phyloP scores from a whole-genome alignment of 2,797 vertebrate genomes.

The Pseudochaenichthys georgianus region DNA sequence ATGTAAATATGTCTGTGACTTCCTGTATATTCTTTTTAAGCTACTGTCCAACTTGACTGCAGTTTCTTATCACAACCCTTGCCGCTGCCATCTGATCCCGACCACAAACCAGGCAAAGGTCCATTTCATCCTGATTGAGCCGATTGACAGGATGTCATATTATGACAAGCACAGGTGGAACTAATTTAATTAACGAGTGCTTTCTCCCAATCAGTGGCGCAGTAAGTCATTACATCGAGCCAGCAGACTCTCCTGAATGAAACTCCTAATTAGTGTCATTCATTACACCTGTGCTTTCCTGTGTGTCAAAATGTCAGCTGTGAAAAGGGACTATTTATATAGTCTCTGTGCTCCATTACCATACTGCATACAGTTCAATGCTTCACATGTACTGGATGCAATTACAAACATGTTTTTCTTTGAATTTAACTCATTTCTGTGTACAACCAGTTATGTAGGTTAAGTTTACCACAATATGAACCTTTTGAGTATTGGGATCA shows the following conservation, averaged over 20 bases:
- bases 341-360: background rate
- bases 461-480: background rate
- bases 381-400: background rate
- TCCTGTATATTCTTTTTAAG: too few species aligned
- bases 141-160: background rate
- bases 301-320: background rate
- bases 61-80: too few species aligned
- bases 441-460: too few species aligned
- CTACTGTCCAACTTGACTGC: too few species aligned
- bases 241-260: constrained; percentile 1
- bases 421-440: background rate
- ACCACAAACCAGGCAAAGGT: too few species aligned
- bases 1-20: too few species aligned
- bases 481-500: background rate
- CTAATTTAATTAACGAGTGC: constrained; percentile 13
- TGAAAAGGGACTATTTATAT: background rate
- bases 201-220: background rate
- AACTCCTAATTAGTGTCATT: background rate
- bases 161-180: background rate
- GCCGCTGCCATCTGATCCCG: too few species aligned
- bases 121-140: too few species aligned
- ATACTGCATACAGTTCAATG: background rate
- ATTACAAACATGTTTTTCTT: too few species aligned
- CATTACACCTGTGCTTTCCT: background rate
- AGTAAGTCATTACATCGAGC: background rate